Conservation (phyloP, 2,888 invertebrate genomes). For the Agonopterix heracliana region DNA sequence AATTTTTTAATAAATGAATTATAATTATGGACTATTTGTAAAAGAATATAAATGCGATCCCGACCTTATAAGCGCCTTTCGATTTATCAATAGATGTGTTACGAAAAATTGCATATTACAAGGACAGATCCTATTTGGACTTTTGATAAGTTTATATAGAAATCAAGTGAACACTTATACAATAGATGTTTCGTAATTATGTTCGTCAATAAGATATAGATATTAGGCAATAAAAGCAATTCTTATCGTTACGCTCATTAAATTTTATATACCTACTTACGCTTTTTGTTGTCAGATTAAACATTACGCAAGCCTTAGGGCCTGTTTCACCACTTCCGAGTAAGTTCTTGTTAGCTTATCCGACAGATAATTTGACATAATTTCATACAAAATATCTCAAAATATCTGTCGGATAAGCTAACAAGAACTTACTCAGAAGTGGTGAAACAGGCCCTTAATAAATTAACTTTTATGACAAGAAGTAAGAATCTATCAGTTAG, state of each 20-base stretch:
- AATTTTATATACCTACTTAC: not conserved
- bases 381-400: too few relatives aligned
- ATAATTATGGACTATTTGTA: too few relatives aligned
- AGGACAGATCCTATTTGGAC: slow-evolving; percentile 36
- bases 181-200: slow-evolving; percentile 6
- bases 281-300: slow-evolving; percentile 5
- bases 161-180: slow-evolving; percentile 14
- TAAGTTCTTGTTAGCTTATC: too few relatives aligned
- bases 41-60: not conserved
- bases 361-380: too few relatives aligned
- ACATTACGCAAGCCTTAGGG: slow-evolving; percentile 8
- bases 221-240: not conserved
- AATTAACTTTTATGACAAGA: slow-evolving; percentile 2
- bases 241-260: slow-evolving; percentile 1
- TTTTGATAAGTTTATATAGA: slow-evolving; percentile 31
- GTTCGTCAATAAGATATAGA: not conserved
- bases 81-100: slow-evolving; percentile 29
- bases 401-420: too few relatives aligned
- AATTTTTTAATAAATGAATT: too few relatives aligned
- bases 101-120: slow-evolving; percentile 34
- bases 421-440: too few relatives aligned
- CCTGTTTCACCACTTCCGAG: too few relatives aligned
- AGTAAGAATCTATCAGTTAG: not conserved
- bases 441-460: too few relatives aligned
- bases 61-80: slow-evolving; percentile 6